phyloP scores from a whole-genome alignment of 2,888 invertebrate genomes.

The Eustalomyia histrio region DNA sequence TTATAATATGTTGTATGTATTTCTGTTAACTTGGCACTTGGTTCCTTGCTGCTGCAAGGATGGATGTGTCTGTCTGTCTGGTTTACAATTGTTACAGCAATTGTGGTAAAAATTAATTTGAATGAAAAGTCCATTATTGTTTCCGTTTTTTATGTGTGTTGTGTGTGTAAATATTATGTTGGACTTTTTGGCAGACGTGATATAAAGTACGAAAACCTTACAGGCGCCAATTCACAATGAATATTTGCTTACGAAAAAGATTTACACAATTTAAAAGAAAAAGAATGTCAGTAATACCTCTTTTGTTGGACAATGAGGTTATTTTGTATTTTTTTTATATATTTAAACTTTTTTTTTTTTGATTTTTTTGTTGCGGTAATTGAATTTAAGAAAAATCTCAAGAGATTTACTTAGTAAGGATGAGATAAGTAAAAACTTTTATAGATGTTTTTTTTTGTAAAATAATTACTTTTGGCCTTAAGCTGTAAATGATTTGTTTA shows the following conservation, averaged over 20 bases:
- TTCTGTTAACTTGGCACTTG: not conserved
- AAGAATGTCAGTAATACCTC: constrained; percentile 48
- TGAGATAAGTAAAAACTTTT: not conserved
- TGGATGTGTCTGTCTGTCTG: constrained; percentile 35
- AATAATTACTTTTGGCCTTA: constrained; percentile 42
- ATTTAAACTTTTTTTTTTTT: not conserved
- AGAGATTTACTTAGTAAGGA: not conserved
- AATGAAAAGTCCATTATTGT: constrained; percentile 79
- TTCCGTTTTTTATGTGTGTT: constrained; percentile 69
- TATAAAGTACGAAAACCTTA: constrained; percentile 39
- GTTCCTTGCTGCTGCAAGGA: not conserved
- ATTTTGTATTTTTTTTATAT: not conserved
- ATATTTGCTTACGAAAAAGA: constrained; percentile 60
- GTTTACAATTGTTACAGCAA: constrained; percentile 51
- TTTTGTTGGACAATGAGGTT: constrained; percentile 25
- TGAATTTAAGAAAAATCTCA: constrained; percentile 1
- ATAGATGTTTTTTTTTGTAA: not conserved
- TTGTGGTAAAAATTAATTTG: constrained; percentile 75
- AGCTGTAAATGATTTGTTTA: constrained; percentile 18
- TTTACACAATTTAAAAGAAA: constrained; percentile 59
- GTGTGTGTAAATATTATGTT: constrained; percentile 55
- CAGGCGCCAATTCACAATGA: constrained; percentile 56
- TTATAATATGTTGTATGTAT: not conserved
- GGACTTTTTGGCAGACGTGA: constrained; percentile 65
- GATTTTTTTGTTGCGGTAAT: not conserved